Conservation (phyloP, 1,140 invertebrate species). For the Notospermus geniculatus region DNA sequence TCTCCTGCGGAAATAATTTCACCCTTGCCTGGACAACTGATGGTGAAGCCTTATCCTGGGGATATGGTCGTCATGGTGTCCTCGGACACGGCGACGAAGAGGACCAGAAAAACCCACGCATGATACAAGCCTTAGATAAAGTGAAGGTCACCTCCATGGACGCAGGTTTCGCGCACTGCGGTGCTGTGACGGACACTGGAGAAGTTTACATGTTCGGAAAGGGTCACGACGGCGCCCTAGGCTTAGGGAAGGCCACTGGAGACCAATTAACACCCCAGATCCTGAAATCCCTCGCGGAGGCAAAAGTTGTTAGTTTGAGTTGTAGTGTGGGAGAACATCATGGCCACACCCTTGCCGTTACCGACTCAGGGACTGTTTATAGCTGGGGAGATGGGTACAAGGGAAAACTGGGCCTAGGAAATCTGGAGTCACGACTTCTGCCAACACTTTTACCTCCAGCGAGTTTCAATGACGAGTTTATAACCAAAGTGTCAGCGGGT, state of each 20-base stretch:
- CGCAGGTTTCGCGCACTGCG: slow-evolving; percentile 31
- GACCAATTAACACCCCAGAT: not conserved
- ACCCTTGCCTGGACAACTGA: slow-evolving; percentile 27
- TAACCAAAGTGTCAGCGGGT: too few relatives aligned
- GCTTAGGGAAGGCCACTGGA: too few relatives aligned
- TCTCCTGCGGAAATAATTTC: slow-evolving; percentile 33
- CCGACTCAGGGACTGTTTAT: slow-evolving; percentile 21
- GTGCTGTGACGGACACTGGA: not conserved
- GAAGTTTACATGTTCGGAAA: too few relatives aligned
- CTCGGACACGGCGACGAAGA: slow-evolving; percentile 27
- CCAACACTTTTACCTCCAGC: too few relatives aligned
- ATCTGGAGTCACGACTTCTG: too few relatives aligned
- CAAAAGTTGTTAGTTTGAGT: slow-evolving; percentile 22
- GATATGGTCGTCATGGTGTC: slow-evolving; percentile 30
- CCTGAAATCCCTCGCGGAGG: slow-evolving; percentile 6
- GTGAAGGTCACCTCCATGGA: slow-evolving; percentile 15
- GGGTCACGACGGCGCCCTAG: too few relatives aligned
- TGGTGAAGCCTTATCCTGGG: slow-evolving; percentile 29
- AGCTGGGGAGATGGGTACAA: slow-evolving; percentile 34
- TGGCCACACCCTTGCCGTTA: slow-evolving; percentile 29
- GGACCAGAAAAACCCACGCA: slow-evolving; percentile 15
- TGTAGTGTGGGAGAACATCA: slow-evolving; percentile 36
- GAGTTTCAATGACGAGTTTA: too few relatives aligned
- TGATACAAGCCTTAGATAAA: slow-evolving; percentile 17
- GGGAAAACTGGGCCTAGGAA: slow-evolving; percentile 11